Evolutionary conservation across 2,113 vertebrate genomes (phyloP).

Genomic region (Odocoileus hemionus): DNA sequence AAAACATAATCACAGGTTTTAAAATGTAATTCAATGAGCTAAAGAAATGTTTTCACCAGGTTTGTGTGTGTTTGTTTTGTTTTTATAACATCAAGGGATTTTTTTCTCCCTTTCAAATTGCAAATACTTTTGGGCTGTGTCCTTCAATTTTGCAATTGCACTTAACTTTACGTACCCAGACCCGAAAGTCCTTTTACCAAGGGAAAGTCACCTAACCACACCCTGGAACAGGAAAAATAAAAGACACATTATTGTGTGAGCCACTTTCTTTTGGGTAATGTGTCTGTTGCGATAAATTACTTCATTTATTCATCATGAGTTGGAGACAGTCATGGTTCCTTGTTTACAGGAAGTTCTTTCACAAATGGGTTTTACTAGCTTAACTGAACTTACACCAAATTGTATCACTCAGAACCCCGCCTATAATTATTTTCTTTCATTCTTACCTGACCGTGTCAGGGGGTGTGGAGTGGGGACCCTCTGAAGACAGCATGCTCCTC

Average conservation of each 20-base stretch:
- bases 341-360: slow-evolving; percentile 79
- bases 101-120: background rate
- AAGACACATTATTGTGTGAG: slow-evolving; percentile 58
- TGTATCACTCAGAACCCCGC: slow-evolving; percentile 67
- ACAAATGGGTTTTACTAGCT: slow-evolving; percentile 71
- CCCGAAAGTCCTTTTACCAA: slow-evolving; percentile 45
- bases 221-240: slow-evolving; percentile 56
- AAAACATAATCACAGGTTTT: background rate
- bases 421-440: slow-evolving; percentile 42
- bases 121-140: background rate
- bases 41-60: slow-evolving; percentile 10
- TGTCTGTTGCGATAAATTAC: slow-evolving; percentile 55
- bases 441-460: background rate
- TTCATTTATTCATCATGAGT: slow-evolving; percentile 67
- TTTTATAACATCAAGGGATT: slow-evolving; percentile 7
- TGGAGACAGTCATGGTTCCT: slow-evolving; percentile 58
- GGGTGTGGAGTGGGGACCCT: slow-evolving; percentile 35
- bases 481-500: slow-evolving; percentile 29
- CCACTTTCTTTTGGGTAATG: slow-evolving; percentile 62
- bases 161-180: background rate
- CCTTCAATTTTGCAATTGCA: background rate
- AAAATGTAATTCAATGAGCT: background rate
- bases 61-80: background rate
- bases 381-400: slow-evolving; percentile 69
- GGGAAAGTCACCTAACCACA: slow-evolving; percentile 67